Evolutionary conservation across 2,797 vertebrate species (phyloP).

Genomic region (Pampus argenteus): DNA sequence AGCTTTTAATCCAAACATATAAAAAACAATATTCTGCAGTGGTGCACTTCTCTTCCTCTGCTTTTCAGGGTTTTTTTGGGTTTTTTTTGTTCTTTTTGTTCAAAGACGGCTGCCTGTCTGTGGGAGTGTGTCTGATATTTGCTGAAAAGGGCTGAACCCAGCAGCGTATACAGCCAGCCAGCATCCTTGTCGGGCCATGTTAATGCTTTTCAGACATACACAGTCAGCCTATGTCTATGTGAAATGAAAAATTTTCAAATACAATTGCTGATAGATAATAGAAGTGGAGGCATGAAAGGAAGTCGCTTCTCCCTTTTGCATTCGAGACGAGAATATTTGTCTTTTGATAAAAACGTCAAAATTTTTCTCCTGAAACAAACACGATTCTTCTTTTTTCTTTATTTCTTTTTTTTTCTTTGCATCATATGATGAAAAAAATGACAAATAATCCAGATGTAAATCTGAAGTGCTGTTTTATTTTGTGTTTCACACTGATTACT

Average conservation of each 20-base stretch:
- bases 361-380: slow-evolving; percentile 39
- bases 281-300: slow-evolving; percentile 56
- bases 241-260: slow-evolving; percentile 77
- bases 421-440: background rate
- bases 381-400: background rate
- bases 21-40: background rate
- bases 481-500: background rate
- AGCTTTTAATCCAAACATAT: background rate
- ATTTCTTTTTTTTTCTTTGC: background rate
- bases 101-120: slow-evolving; percentile 14
- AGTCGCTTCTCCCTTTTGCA: slow-evolving; percentile 33
- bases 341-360: slow-evolving; percentile 24
- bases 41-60: background rate
- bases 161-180: slow-evolving; percentile 28
- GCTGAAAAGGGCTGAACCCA: slow-evolving; percentile 48
- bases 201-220: slow-evolving; percentile 48
- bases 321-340: slow-evolving; percentile 27
- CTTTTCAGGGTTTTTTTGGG: background rate
- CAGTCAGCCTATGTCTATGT: slow-evolving; percentile 34
- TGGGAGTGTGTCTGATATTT: slow-evolving; percentile 50
- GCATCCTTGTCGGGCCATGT: slow-evolving; percentile 32
- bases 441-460: slow-evolving; percentile 6
- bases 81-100: slow-evolving; percentile 7
- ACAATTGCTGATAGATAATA: slow-evolving; percentile 74
- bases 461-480: background rate